Percentiles rank a stretch among this genome's conserved stretches.
Evolutionary conservation across 30 jellyfish, hydroid and myxozoan genomes (phyloP).

Genomic region (Cassiopea andromeda): DNA sequence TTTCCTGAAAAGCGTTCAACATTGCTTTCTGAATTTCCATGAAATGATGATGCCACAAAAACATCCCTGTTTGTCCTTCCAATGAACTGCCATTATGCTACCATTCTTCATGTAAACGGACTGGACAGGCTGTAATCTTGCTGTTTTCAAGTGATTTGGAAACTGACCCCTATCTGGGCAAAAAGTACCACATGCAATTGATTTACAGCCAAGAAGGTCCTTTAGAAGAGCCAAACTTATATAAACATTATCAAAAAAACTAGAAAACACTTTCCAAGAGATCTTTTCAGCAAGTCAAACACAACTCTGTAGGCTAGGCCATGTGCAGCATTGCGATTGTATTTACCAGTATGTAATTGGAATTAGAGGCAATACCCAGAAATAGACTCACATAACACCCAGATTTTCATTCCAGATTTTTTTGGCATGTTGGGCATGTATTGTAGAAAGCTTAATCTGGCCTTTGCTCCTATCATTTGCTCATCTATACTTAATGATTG

Average conservation of each 20-base stretch:
- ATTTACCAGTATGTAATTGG: conserved; percentile 43
- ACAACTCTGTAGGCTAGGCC: conserved; percentile 62
- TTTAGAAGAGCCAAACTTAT: conserved; percentile 3
- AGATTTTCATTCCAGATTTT: conserved; percentile 3
- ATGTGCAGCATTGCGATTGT: conserved; percentile 17
- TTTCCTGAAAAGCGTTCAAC: not conserved
- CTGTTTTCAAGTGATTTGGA: conserved; percentile 25
- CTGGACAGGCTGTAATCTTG: conserved; percentile 22
- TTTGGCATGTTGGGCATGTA: not conserved
- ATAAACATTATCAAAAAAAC: conserved; percentile 44
- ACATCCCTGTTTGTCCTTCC: conserved; percentile 22
- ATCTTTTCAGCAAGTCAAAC: conserved; percentile 37
- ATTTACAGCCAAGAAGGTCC: conserved; percentile 24
- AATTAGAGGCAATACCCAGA: conserved; percentile 42
- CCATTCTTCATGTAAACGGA: conserved; percentile 3
- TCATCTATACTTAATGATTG: conserved; percentile 47
- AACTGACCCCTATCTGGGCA: conserved; percentile 24
- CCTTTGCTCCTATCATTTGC: conserved; percentile 56
- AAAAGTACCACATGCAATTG: conserved; percentile 42
- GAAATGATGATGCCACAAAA: not conserved
- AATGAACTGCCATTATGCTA: conserved; percentile 36
- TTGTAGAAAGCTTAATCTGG: not conserved
- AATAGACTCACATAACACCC: not conserved
- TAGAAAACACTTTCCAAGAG: conserved; percentile 47
- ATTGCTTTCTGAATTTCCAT: not conserved